Evolutionary conservation across 2,113 vertebrate species (phyloP).

Genomic region (Thunnus maccoyii): DNA sequence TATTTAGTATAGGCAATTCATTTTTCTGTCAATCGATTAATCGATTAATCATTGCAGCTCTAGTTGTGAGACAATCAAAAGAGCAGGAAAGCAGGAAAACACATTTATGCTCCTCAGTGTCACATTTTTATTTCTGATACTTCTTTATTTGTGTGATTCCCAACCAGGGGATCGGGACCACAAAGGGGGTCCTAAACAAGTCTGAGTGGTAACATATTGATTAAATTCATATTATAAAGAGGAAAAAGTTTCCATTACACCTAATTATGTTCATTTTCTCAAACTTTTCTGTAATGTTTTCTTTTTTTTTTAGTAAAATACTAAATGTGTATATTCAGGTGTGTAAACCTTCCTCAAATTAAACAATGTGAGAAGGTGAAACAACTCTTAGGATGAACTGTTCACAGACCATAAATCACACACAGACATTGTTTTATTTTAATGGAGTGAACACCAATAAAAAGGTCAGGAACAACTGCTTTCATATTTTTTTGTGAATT

Average conservation of each 20-base stretch:
- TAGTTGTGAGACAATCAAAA: not conserved
- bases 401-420: not conserved
- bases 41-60: too few species aligned
- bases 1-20: too few species aligned
- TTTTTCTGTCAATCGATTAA: too few species aligned
- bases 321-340: not conserved
- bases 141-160: too few species aligned
- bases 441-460: not conserved
- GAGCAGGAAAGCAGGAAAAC: not conserved
- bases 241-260: not conserved
- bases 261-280: too few species aligned
- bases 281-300: too few species aligned
- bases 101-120: not conserved
- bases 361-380: too few species aligned
- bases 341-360: too few species aligned
- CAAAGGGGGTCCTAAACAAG: too few species aligned
- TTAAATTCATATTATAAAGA: not conserved
- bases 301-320: not conserved
- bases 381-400: too few species aligned
- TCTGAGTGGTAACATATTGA: too few species aligned
- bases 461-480: not conserved
- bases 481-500: not conserved
- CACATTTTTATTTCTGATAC: not conserved
- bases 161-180: too few species aligned
- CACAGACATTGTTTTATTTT: slow-evolving; percentile 6